Conservation (phyloP, 2,888 invertebrate genomes). For the Rhabditoides inermis region DNA sequence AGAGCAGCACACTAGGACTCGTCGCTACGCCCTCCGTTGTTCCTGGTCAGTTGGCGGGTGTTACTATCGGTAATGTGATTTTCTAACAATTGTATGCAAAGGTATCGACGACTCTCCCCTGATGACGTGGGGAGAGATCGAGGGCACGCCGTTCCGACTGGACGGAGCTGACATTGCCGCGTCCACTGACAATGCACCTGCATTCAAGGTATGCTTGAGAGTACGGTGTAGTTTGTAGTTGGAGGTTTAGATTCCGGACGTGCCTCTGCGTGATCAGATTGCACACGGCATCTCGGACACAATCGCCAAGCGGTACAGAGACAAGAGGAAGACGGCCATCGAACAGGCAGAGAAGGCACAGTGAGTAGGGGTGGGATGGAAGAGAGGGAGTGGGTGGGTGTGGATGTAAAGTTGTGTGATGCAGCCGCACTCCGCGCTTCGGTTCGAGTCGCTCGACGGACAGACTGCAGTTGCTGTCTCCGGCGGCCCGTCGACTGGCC, state of each 20-base stretch:
- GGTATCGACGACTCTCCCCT: slow-evolving; percentile 77
- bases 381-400: too few species aligned
- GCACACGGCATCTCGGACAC: slow-evolving; percentile 63
- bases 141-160: slow-evolving; percentile 87
- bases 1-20: slow-evolving; percentile 63
- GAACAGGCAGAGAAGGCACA: slow-evolving; percentile 58
- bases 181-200: slow-evolving; percentile 69
- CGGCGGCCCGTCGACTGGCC: slow-evolving; percentile 81
- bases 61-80: neutral
- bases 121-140: slow-evolving; percentile 99
- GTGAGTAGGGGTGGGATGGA: slow-evolving; percentile 27
- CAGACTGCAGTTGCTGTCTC: slow-evolving; percentile 80
- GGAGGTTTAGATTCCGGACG: slow-evolving; percentile 62
- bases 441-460: slow-evolving; percentile 58
- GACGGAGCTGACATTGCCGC: slow-evolving; percentile 78
- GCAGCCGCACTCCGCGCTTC: slow-evolving; percentile 39
- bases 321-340: slow-evolving; percentile 66
- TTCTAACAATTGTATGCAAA: neutral
- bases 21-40: slow-evolving; percentile 81
- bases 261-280: slow-evolving; percentile 57
- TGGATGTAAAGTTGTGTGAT: too few species aligned
- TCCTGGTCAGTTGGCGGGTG: slow-evolving; percentile 62
- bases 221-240: too few species aligned
- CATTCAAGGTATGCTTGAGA: slow-evolving; percentile 62
- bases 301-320: slow-evolving; percentile 60